Base-by-base conservation (phyloP, 2,888 invertebrate genomes). In the Oscheius sp. region DNA sequence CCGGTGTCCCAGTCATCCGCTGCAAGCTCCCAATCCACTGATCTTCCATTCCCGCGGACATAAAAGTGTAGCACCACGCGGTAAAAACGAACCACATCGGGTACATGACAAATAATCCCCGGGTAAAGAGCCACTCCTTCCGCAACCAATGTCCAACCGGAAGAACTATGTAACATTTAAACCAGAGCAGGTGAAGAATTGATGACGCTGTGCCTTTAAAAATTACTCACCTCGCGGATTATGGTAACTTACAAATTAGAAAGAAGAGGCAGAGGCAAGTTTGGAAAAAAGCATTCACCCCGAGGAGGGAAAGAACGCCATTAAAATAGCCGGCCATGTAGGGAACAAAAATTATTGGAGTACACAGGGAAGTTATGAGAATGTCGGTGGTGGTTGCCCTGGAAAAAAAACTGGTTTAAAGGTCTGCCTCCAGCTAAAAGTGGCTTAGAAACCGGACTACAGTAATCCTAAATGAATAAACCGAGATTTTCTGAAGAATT, bases 111-210 rank as follows among this genome's bases (percentile, higher is more conserved):
- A 61, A 43, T 13, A 61, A 21, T n/a, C 61, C 61, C 18, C 7
- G 41, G 9, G 7, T 61, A 21, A 61, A 61, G 21, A 61, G 21
- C 25, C 18, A 18, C 21, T 61, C 61, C 6, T 21, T 41, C 23
- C 23, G 13, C 18, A 61, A 43, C 41, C 41, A 61, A 43, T 61
- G 61, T 2, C 43, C 21, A 3, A 12, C 13, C 43, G 61, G 61
- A 1, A 61, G 41, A 43, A 61, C 61, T 6, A 61, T 43, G 21
- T 21, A 61, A 21, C 7, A 9, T 61, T 61, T 61, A 43, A 61
- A 61, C 61, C 61, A 61, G 13, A 61, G 61, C 43, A 61, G n/a
- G 23, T 61, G 61, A n/a, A 43, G n/a, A 41, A 61, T 43, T 16
- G 61, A 61, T 12, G 61, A 43, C 18, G 61, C 61, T 1, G 21